A percentile compares a stretch with the other conserved stretches of the same genome.
Conservation (phyloP, 2,888 invertebrate genomes). For the Seira ritae region DNA sequence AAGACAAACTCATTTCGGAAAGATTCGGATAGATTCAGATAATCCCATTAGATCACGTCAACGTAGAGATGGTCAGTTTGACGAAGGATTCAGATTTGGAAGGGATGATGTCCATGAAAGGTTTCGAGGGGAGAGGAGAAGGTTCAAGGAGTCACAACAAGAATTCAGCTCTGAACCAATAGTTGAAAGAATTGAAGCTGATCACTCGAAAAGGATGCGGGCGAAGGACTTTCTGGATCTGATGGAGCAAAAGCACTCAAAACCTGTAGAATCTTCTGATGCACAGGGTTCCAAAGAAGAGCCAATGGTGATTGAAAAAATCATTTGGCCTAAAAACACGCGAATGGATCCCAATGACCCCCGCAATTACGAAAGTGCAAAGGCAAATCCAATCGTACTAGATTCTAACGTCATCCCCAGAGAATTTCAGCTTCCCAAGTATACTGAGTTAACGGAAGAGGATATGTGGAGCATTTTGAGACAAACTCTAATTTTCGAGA, state of each 20-base stretch:
- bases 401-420: constrained; percentile 58
- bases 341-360: background rate
- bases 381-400: background rate
- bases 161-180: constrained; percentile 9
- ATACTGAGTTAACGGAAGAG: constrained; percentile 57
- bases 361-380: background rate
- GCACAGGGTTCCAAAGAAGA: background rate
- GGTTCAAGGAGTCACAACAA: background rate
- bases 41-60: constrained; percentile 29
- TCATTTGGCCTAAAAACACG: background rate
- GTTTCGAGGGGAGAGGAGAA: background rate
- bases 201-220: constrained; percentile 30
- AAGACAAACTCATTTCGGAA: constrained; percentile 42
- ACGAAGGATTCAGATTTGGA: background rate
- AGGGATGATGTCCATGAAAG: background rate
- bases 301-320: constrained; percentile 13
- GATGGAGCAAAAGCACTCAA: background rate
- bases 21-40: constrained; percentile 50
- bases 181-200: constrained; percentile 38
- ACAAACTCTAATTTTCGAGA: constrained; percentile 60
- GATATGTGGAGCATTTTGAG: constrained; percentile 69
- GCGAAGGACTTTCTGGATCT: constrained; percentile 47
- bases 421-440: constrained; percentile 53
- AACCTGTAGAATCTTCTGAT: background rate
- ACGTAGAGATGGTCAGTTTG: constrained; percentile 40